Percentiles rank a stretch among this genome's conserved stretches.
These are phyloP conservation scores for Polypedilum vanderplanki DNA, from an alignment of 1,140 invertebrate species.

Conservation along the genomic window DNA sequence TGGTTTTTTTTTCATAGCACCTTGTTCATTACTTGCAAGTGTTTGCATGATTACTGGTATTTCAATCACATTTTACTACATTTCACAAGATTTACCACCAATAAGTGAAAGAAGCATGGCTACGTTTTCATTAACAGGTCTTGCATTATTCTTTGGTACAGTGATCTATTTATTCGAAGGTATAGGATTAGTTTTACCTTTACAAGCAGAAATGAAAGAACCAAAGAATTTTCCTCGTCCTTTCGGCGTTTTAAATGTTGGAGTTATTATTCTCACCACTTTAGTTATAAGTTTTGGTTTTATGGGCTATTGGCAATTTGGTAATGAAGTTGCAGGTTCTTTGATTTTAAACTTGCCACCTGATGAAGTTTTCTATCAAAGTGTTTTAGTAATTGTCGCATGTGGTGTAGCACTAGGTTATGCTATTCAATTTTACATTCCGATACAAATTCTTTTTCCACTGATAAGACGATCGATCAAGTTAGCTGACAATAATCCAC, in stretches of 20 bases:
- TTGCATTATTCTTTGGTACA: constrained; percentile 66
- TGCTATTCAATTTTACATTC: constrained; percentile 80
- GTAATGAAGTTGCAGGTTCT: constrained; percentile 54
- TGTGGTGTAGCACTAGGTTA: constrained; percentile 70
- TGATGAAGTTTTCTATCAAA: constrained; percentile 47
- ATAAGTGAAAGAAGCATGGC: constrained; percentile 42
- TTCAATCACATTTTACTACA: constrained; percentile 62
- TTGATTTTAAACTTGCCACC: constrained; percentile 56
- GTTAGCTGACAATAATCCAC: constrained; percentile 49
- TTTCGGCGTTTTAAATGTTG: constrained; percentile 74
- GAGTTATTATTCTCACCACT: constrained; percentile 69
- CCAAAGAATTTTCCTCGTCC: constrained; percentile 66
- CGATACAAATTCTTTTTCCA: constrained; percentile 59
- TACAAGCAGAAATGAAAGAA: constrained; percentile 85
- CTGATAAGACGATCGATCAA: constrained; percentile 42
- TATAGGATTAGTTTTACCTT: constrained; percentile 71
- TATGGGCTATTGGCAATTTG: constrained; percentile 77
- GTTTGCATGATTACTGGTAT: constrained; percentile 59
- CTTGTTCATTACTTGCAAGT: constrained; percentile 64
- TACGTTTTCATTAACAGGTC: not conserved
- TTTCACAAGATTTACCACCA: constrained; percentile 57
- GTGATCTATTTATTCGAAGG: constrained; percentile 75
- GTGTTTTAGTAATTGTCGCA: constrained; percentile 61
- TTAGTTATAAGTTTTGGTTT: constrained; percentile 75
- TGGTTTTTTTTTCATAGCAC: constrained; percentile 42